Evolutionary conservation across 2,797 vertebrate species (phyloP).

Genomic region (Buceros bicornis): DNA sequence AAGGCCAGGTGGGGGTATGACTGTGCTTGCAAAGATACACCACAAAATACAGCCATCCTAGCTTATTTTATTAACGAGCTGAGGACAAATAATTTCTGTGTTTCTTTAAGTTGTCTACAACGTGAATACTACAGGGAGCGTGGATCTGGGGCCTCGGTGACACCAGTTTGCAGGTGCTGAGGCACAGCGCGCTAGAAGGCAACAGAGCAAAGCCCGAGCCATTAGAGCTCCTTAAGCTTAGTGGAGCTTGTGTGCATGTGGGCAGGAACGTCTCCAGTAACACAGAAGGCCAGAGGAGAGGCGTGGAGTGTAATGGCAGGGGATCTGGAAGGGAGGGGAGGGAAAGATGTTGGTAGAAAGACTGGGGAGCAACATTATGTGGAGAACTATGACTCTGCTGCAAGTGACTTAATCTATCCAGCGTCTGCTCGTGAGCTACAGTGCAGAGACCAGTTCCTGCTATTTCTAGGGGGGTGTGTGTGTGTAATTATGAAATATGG

Average conservation of each 20-base stretch:
- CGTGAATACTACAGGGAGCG: not conserved
- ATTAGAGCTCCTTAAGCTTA: fast-evolving
- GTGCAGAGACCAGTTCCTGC: not conserved
- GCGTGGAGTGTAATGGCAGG: not conserved
- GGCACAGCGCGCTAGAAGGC: not conserved
- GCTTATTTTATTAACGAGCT: not conserved
- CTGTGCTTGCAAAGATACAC: not conserved
- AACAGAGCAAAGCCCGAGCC: not conserved
- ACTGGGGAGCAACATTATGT: not conserved
- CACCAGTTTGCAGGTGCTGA: conserved; percentile 9
- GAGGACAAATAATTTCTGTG: not conserved
- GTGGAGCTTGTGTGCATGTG: not conserved
- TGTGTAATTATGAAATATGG: not conserved
- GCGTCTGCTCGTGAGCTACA: not conserved
- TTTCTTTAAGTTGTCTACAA: conserved; percentile 14
- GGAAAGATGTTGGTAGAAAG: not conserved
- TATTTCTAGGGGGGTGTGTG: not conserved
- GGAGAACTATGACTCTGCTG: fast-evolving
- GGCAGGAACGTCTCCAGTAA: not conserved
- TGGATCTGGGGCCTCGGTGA: not conserved
- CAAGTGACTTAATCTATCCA: not conserved
- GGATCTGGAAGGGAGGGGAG: not conserved
- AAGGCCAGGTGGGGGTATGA: not conserved
- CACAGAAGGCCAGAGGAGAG: not conserved
- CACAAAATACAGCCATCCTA: not conserved